A percentile compares a stretch with the other conserved stretches of the same genome.
Conservation (phyloP, 2,888 invertebrate genomes). For the Lycia hirtaria region DNA sequence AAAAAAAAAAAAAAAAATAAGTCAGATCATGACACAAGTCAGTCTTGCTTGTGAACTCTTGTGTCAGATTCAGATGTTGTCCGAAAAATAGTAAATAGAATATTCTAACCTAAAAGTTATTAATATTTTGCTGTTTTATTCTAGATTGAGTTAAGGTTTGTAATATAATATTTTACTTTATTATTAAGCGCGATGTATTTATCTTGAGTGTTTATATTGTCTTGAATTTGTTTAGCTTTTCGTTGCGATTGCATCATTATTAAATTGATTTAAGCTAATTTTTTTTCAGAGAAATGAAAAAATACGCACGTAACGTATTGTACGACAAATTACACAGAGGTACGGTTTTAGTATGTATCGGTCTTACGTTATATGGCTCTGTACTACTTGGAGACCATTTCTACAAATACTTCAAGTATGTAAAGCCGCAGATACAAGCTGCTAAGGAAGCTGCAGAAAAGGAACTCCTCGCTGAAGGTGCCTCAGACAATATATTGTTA, state of each 20-base stretch:
- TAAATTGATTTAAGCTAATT: slow-evolving; percentile 3
- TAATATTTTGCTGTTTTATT: no score
- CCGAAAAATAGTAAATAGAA: no score
- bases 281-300: slow-evolving; percentile 64
- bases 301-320: slow-evolving; percentile 66
- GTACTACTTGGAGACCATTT: slow-evolving; percentile 65
- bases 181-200: no score
- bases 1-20: no score
- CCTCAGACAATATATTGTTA: slow-evolving; percentile 65
- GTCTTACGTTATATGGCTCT: slow-evolving; percentile 67
- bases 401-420: slow-evolving; percentile 74
- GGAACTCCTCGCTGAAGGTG: slow-evolving; percentile 81
- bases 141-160: no score
- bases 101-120: no score
- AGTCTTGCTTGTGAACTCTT: no score
- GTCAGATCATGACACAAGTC: no score
- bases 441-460: slow-evolving; percentile 66
- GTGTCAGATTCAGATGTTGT: no score
- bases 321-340: slow-evolving; percentile 81
- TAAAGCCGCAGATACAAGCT: slow-evolving; percentile 73
- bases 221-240: slow-evolving; percentile 2
- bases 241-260: neutral
- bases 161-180: no score
- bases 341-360: slow-evolving; percentile 75
- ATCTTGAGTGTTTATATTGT: no score